Evolutionary conservation across 2,113 vertebrate genomes (phyloP).

Genomic region (Tachysurus vachellii): DNA sequence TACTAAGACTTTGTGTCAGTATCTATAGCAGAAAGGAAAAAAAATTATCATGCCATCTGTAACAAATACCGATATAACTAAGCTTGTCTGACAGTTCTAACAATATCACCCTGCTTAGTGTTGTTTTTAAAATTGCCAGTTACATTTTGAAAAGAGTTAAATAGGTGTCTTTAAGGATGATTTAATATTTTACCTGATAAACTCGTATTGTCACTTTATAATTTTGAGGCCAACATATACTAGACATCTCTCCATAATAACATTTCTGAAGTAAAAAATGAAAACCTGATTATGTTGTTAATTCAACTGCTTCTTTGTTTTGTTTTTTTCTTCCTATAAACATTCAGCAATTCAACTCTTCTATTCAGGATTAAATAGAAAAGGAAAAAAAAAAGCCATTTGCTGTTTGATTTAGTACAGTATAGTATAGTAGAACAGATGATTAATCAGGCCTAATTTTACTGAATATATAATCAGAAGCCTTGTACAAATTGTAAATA

Average conservation of each 20-base stretch:
- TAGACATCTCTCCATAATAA: background rate
- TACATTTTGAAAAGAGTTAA: background rate
- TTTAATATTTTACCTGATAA: background rate
- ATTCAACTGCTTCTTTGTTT: background rate
- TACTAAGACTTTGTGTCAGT: background rate
- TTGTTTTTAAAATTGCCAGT: background rate
- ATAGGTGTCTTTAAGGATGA: background rate
- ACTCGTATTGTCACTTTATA: background rate
- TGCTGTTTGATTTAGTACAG: background rate
- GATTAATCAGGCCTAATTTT: background rate
- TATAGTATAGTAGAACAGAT: background rate
- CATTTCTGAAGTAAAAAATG: background rate
- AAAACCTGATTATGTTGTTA: background rate
- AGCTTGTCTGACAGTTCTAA: background rate
- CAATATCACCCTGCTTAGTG: background rate
- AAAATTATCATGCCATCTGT: background rate
- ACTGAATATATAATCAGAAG: background rate
- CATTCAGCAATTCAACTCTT: background rate
- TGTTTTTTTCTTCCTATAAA: background rate
- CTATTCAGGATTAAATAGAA: background rate
- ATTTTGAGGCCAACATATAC: background rate
- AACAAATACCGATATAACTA: background rate
- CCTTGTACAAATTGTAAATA: background rate
- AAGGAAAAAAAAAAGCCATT: background rate
- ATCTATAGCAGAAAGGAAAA: background rate